Conservation (phyloP, 2,113 vertebrate species). For the Chrysemys picta region DNA sequence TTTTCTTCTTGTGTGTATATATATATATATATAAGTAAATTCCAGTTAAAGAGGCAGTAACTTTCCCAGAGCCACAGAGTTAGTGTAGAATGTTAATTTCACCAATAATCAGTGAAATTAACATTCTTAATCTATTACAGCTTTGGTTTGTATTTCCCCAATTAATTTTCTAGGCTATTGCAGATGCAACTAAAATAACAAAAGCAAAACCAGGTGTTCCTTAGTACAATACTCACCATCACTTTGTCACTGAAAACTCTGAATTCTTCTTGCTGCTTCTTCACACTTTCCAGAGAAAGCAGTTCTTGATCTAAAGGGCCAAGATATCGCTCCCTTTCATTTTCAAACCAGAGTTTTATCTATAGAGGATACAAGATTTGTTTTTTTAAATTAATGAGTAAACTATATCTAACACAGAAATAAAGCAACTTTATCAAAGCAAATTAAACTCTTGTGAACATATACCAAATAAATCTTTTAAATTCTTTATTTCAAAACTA, state of each 20-base stretch:
- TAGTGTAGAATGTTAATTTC: too few species aligned
- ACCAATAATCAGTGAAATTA: neutral
- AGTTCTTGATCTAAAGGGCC: slow-evolving; percentile 69
- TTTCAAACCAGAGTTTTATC: slow-evolving; percentile 82
- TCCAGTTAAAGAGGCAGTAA: neutral
- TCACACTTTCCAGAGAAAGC: slow-evolving; percentile 67
- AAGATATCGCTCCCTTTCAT: slow-evolving; percentile 76
- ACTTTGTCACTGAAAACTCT: slow-evolving; percentile 75
- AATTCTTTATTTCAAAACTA: neutral
- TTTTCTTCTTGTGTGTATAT: neutral
- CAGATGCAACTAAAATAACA: neutral
- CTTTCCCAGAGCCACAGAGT: neutral
- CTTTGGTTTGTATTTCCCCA: neutral
- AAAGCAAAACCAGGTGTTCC: neutral
- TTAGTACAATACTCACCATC: slow-evolving; percentile 56
- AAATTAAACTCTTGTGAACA: neutral
- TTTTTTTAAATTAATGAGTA: neutral
- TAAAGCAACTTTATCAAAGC: neutral
- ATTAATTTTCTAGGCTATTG: neutral
- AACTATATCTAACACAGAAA: neutral
- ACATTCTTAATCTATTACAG: neutral
- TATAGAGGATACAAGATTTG: slow-evolving; percentile 27
- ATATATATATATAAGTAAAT: too few species aligned
- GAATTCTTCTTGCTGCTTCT: slow-evolving; percentile 71
- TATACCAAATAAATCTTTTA: neutral